These are phyloP conservation scores for Ceriagrion tenellum DNA, from an alignment of 2,888 invertebrate species.

Conservation along the genomic window DNA sequence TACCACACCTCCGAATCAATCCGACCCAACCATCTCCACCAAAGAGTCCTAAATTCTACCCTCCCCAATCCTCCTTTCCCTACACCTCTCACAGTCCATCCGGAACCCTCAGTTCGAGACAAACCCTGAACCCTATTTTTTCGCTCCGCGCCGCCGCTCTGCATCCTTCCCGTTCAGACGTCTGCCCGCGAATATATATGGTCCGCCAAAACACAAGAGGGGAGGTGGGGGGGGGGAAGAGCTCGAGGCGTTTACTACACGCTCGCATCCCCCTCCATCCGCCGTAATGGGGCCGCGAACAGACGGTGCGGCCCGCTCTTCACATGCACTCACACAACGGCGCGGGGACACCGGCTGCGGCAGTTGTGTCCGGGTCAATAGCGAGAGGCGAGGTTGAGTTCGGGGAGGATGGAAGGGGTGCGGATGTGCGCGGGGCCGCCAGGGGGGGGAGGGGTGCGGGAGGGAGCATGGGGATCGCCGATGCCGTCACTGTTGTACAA, in stretches of 20 bases:
- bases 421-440: not conserved
- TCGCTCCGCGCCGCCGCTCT: not conserved
- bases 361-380: conserved; percentile 4
- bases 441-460: not conserved
- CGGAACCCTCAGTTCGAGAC: not conserved
- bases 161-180: not conserved
- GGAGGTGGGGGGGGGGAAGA: no score
- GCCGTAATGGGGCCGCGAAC: not conserved
- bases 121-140: not conserved
- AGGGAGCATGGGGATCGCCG: not conserved
- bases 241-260: no score
- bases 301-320: not conserved
- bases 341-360: not conserved
- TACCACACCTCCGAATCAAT: not conserved
- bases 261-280: no score
- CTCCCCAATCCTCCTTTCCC: not conserved
- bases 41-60: not conserved
- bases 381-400: not conserved
- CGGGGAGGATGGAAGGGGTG: not conserved
- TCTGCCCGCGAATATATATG: not conserved
- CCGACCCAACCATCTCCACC: not conserved
- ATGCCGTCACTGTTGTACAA: conserved; percentile 2
- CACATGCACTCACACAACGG: not conserved
- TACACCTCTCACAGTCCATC: not conserved
- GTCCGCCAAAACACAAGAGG: not conserved